These are phyloP conservation scores for Meandrusa payeni DNA, from an alignment of 2,888 invertebrate genomes.

Conservation along the genomic window DNA sequence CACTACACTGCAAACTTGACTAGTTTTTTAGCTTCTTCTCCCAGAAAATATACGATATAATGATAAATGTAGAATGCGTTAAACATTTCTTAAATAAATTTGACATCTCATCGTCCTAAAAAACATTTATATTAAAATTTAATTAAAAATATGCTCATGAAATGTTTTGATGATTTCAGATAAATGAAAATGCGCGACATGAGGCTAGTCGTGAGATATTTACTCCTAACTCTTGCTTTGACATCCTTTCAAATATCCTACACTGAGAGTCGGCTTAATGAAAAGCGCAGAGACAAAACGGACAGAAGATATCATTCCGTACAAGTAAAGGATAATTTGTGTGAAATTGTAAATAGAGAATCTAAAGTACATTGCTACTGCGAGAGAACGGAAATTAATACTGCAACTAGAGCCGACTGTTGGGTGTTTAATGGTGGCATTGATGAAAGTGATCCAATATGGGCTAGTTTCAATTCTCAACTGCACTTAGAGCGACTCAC, in stretches of 20 bases:
- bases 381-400: conserved; percentile 75
- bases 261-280: conserved; percentile 76
- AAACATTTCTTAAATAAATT: too few relatives aligned
- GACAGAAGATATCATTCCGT: conserved; percentile 63
- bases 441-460: conserved; percentile 85
- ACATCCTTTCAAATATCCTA: conserved; percentile 77
- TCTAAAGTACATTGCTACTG: conserved; percentile 85
- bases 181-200: conserved; percentile 52
- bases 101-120: too few relatives aligned
- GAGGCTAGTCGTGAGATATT: conserved; percentile 74
- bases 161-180: conserved; percentile 61
- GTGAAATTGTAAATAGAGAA: conserved; percentile 77
- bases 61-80: too few relatives aligned
- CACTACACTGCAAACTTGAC: too few relatives aligned
- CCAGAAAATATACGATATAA: too few relatives aligned
- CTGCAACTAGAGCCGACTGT: conserved; percentile 87
- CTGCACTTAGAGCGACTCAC: conserved; percentile 84
- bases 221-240: conserved; percentile 73
- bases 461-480: conserved; percentile 87
- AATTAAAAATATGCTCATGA: conserved; percentile 32
- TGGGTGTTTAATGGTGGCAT: conserved; percentile 87
- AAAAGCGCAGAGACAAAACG: conserved; percentile 76
- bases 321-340: conserved; percentile 76
- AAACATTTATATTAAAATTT: too few relatives aligned
- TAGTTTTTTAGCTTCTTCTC: too few relatives aligned